Base-by-base conservation (phyloP, 2,797 vertebrate genomes). In the Clarias fuscus region DNA sequence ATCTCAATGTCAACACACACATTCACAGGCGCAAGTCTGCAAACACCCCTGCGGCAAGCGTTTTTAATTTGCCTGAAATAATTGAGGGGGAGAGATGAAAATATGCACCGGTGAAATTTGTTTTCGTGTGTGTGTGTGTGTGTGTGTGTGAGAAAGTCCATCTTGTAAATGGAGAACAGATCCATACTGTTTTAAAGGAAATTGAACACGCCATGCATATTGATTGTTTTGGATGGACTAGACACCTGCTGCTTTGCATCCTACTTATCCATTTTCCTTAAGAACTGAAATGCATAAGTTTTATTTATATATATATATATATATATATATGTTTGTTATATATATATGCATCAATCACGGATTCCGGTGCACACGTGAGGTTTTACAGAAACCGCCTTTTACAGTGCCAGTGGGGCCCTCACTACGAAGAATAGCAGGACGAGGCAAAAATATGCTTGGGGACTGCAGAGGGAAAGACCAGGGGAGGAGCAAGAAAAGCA, bases 361-460 rank as follows among this genome's bases (percentile, higher is more conserved):
- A 85, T 68, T 76, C n/a, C 40, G 30, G 40, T 43, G 22, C n/a
- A 65, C 77, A 83, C 30, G 7, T 83, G 62, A 73, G 20, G 3
- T 77, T 15, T 61, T 33, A 83, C 56, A 82, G 43, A 64, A 68
- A 76, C 68, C 77, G n/a, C 53, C 48, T 83, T 84, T 78, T n/a
- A 20, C 37, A n/a, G 58, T 87, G 79, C 85, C 86, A 83, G 62
- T 56, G 64, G 85, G 84, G 77, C 61, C 30, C 48, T 62, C 30
- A 75, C 85, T 90, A 78, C 88, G 86, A 89, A 87, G 75, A 89
- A 86, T 90, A 76, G 86, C 84, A 86, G 37, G 17, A 62, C 67
- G 77, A 33, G 33, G 62, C 76, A 89, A 89, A 86, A 88, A 89
- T 89, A 78, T n/a, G 73, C 58, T 89, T 79, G 58, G 65, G 67